Conservation (phyloP, 2,888 invertebrate species). For the Gryllus longicercus region DNA sequence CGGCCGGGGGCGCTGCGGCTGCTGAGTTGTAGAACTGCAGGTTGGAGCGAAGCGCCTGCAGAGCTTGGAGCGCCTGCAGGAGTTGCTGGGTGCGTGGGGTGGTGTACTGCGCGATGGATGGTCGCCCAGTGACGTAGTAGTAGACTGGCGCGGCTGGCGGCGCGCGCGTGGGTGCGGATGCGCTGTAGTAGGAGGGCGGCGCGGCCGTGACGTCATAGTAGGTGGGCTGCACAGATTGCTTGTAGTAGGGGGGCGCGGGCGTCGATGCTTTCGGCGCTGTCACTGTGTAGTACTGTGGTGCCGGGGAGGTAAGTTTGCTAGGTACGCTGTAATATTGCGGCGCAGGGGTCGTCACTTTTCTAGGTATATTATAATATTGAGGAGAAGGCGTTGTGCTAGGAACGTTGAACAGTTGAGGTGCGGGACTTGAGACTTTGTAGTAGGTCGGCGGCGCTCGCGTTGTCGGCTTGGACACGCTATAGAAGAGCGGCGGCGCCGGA, state of each 20-base stretch:
- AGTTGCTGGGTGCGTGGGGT: slow-evolving; percentile 2
- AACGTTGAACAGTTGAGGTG: slow-evolving; percentile 3
- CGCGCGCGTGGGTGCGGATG: neutral
- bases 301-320: neutral
- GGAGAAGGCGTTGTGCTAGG: slow-evolving; percentile 11
- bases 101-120: neutral
- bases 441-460: slow-evolving; percentile 26
- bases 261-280: neutral
- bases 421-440: slow-evolving; percentile 17
- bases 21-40: neutral
- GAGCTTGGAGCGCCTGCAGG: slow-evolving; percentile 19
- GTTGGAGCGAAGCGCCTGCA: slow-evolving; percentile 18
- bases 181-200: neutral
- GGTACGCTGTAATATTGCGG: slow-evolving; percentile 17
- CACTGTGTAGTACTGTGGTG: neutral
- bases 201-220: neutral
- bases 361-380: slow-evolving; percentile 11
- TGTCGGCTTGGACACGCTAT: neutral
- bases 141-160: neutral
- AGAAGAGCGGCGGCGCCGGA: neutral
- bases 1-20: neutral
- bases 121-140: slow-evolving; percentile 22
- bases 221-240: neutral
- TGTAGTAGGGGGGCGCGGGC: slow-evolving; percentile 22
- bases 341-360: slow-evolving; percentile 3